Base-by-base conservation (phyloP, 23 tunicate species). In the Trididemnum nubilum region DNA sequence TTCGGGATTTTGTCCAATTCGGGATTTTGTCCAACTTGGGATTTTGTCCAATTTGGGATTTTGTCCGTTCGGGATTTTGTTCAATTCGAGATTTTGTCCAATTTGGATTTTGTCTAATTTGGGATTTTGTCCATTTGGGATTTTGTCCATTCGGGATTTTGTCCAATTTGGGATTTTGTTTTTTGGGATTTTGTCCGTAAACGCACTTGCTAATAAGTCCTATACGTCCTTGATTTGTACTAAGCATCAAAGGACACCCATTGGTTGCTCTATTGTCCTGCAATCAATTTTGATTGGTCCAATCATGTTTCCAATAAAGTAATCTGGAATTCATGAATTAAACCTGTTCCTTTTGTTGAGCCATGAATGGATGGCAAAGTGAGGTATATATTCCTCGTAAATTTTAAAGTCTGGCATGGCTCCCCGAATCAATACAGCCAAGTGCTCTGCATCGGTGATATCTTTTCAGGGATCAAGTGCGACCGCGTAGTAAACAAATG, bases 161-260 rank as follows among this genome's bases (percentile, higher is more conserved):
- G n/a, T n/a, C n/a, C n/a, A n/a, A n/a, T n/a, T n/a, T n/a, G n/a
- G n/a, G n/a, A n/a, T n/a, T n/a, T n/a, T n/a, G n/a, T n/a, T n/a
- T n/a, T n/a, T n/a, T n/a, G n/a, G n/a, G n/a, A n/a, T n/a, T n/a
- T n/a, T n/a, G n/a, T n/a, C n/a, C n/a, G n/a, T n/a, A n/a, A n/a
- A n/a, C n/a, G n/a, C n/a, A n/a, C n/a, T n/a, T n/a, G n/a, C n/a
- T n/a, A n/a, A n/a, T n/a, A n/a, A n/a, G n/a, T n/a, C n/a, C n/a
- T n/a, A n/a, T n/a, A n/a, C n/a, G 78, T 84, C 28, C 84, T 84
- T 78, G 78, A 84, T 64, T 85, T 77, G 83, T 37, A 30, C 84
- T 77, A 64, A 85, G 76, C 84, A 78, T 65, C 77, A 77, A 85
- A 65, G 89, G 84, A 34, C 84, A 85, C 29, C 89, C 84, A 85